Evolutionary conservation across 2,113 vertebrate species (phyloP).

Genomic region (Zeus faber): DNA sequence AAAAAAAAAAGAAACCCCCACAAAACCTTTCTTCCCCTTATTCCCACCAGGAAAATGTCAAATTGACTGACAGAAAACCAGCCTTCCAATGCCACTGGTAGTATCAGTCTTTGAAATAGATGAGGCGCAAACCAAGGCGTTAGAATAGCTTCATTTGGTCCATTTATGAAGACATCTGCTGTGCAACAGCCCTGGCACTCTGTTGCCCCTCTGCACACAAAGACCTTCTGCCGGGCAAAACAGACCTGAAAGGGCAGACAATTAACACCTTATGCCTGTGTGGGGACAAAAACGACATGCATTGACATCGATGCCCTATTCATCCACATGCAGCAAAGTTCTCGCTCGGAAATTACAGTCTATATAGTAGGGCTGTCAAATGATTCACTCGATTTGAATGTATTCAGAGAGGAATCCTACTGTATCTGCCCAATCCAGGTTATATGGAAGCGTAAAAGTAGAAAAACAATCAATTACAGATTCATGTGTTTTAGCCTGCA

Average conservation of each 20-base stretch:
- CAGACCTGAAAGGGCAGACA: conserved; percentile 18
- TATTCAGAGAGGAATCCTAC: too few species aligned
- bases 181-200: conserved; percentile 23
- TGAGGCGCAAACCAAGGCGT: conserved; percentile 39
- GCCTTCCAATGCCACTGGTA: conserved; percentile 43
- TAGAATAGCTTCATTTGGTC: conserved; percentile 40
- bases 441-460: too few species aligned
- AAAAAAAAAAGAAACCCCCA: too few species aligned
- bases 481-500: too few species aligned
- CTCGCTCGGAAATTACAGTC: too few species aligned
- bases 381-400: too few species aligned
- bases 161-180: conserved; percentile 56
- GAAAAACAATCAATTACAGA: too few species aligned
- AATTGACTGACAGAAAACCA: conserved; percentile 40
- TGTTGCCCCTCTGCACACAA: conserved; percentile 22
- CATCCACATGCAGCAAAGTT: too few species aligned
- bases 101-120: conserved; percentile 34
- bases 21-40: conserved; percentile 18
- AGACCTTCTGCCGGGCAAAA: conserved; percentile 40
- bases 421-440: too few species aligned
- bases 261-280: conserved; percentile 40
- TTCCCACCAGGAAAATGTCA: conserved; percentile 5
- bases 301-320: conserved; percentile 14
- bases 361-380: too few species aligned
- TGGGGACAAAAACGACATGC: neutral